A percentile compares a stretch with the other conserved stretches of the same genome.
phyloP scores from a whole-genome alignment of 2,888 invertebrate genomes.

The Eristalis intricaria region DNA sequence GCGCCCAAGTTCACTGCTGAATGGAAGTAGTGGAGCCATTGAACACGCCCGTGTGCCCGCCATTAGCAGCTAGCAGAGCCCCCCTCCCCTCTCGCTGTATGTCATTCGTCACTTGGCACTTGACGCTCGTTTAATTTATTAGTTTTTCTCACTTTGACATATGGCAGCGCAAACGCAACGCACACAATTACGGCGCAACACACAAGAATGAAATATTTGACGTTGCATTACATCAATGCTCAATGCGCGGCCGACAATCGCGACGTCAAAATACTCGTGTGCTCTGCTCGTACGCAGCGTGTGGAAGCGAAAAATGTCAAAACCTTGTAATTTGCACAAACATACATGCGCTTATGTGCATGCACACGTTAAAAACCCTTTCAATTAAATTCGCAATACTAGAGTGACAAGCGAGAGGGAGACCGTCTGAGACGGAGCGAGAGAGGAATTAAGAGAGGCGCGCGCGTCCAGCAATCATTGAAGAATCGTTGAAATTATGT shows the following conservation, averaged over 20 bases:
- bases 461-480: slow-evolving; percentile 44
- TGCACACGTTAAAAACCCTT: slow-evolving; percentile 21
- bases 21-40: no score
- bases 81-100: no score
- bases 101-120: slow-evolving; percentile 1
- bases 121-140: slow-evolving; percentile 64
- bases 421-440: neutral
- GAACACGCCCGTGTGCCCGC: no score
- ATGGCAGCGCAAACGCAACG: slow-evolving; percentile 30
- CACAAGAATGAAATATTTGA: slow-evolving; percentile 68
- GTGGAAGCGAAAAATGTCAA: neutral
- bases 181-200: slow-evolving; percentile 48
- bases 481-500: slow-evolving; percentile 73
- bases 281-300: slow-evolving; percentile 1
- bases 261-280: slow-evolving; percentile 64
- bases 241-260: slow-evolving; percentile 40
- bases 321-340: slow-evolving; percentile 37
- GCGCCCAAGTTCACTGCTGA: neutral
- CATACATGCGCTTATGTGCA: neutral
- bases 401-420: neutral
- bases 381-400: slow-evolving; percentile 45
- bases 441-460: neutral
- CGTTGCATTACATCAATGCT: slow-evolving; percentile 55
- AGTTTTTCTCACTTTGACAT: slow-evolving; percentile 71
- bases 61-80: neutral